Percentiles rank a stretch among this genome's conserved stretches.
Evolutionary conservation across 2,888 invertebrate genomes (phyloP).

Genomic region (Oxycera nigricornis): DNA sequence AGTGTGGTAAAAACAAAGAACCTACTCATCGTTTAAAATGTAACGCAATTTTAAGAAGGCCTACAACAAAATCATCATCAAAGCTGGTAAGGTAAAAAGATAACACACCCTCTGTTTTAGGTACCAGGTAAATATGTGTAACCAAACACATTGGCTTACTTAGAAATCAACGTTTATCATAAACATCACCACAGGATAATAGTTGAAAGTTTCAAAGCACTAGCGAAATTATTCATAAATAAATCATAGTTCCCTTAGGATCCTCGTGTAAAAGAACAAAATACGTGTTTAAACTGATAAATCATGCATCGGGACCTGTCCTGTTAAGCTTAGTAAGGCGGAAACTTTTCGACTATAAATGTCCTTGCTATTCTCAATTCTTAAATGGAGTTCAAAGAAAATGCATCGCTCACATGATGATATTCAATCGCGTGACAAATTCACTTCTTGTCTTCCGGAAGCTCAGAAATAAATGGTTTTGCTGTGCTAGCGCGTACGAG

Average conservation of each 20-base stretch:
- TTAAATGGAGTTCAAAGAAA: neutral
- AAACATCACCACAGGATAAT: neutral
- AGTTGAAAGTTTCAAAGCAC: neutral
- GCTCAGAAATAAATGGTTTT: constrained; percentile 6
- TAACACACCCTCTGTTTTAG: too few relatives aligned
- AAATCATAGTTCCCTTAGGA: neutral
- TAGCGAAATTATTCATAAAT: neutral
- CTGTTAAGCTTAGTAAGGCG: neutral
- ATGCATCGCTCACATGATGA: neutral
- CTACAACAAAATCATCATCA: too few relatives aligned
- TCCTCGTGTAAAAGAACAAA: neutral
- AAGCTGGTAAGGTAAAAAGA: too few relatives aligned
- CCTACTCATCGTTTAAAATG: too few relatives aligned
- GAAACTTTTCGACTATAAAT: neutral
- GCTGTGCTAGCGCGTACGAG: neutral
- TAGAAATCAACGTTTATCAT: neutral
- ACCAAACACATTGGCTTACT: too few relatives aligned
- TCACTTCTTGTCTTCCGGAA: neutral
- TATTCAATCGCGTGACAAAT: constrained; percentile 10
- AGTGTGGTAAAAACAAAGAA: too few relatives aligned
- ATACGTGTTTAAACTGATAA: neutral
- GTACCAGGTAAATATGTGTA: too few relatives aligned
- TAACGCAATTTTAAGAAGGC: too few relatives aligned
- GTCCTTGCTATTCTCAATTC: neutral
- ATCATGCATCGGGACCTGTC: neutral